Conservation (phyloP, 2,113 vertebrate species). For the Cololabis saira region DNA sequence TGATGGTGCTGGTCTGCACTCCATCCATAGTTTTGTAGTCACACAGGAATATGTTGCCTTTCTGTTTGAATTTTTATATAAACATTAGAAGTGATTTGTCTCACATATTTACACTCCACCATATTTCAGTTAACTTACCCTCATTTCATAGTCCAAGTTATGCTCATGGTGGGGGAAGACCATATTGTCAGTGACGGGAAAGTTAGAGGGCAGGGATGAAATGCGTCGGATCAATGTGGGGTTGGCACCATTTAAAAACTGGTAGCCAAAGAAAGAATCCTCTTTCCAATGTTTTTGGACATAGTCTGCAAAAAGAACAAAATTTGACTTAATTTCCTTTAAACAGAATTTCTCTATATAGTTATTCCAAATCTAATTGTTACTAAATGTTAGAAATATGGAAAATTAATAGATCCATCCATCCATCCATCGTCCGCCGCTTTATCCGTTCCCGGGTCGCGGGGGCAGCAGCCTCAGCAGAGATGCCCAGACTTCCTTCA, state of each 20-base stretch:
- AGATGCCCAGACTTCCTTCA: no score
- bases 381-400: no score
- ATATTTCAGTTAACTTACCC: conserved; percentile 83
- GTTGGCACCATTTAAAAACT: conserved; percentile 91
- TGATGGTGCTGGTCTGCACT: conserved; percentile 64
- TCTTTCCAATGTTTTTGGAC: conserved; percentile 83
- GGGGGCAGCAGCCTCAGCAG: no score
- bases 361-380: no score
- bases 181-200: conserved; percentile 87
- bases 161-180: conserved; percentile 75
- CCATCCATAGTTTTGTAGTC: conserved; percentile 82
- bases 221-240: conserved; percentile 86
- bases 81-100: background rate
- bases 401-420: no score
- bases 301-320: conserved; percentile 52
- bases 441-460: no score
- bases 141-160: conserved; percentile 82
- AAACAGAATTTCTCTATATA: no score
- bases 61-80: conserved; percentile 58
- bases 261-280: conserved; percentile 89
- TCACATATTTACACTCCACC: background rate
- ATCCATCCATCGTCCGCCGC: no score
- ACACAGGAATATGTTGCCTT: conserved; percentile 83
- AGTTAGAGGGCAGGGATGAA: conserved; percentile 80
- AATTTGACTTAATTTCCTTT: no score